Base-by-base conservation (phyloP, 2,113 vertebrate genomes). In the Sphyrna mokarran region DNA sequence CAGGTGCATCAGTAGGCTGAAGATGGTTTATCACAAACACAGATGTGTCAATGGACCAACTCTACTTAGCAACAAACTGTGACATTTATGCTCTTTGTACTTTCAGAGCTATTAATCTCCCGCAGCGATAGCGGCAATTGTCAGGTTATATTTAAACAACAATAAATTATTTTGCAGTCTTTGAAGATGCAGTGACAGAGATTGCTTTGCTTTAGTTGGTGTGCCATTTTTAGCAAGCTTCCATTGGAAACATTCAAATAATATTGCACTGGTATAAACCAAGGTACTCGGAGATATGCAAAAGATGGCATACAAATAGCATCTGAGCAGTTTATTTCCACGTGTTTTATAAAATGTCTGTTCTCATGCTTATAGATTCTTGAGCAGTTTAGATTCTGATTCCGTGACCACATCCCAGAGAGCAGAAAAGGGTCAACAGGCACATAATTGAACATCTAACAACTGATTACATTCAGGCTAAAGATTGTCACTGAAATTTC, bases 81-180 rank as follows among this genome's bases (percentile, higher is more conserved):
- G 63, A 66, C 33, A n/a, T 66, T 23, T 93, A 37, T 10, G 33
- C 61, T 66, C 87, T 58, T 43, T 93, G 61, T 66, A 93, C 22
- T 90, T 37, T 37, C 5, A 93, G 89, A 1, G 33, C 33, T 3
- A 29, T 63, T 90, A 18, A 37, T 66, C 61, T 66, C 61, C 61
- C 18, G 61, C 3, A 16, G 89, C 26, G 61, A 66, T 93, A 93
- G 10, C 89, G 37, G 33, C 29, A 93, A 63, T 68, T 93, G 58
- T 33, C 33, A 93, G 61, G 89, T 93, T 93, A 93, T 66, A 91
- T 40, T 93, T 93, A 66, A 93, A 93, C 86, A 89, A 61, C 18
- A 58, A 93, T 66, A 66, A 93, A 37, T 66, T 9, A 66, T 2
- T 40, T 66, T 91, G 61, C n/a, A 66, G 54, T 90, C 87, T 90